Evolutionary conservation across 2,888 invertebrate species (phyloP).

Genomic region (Elaeidobius kamerunicus): DNA sequence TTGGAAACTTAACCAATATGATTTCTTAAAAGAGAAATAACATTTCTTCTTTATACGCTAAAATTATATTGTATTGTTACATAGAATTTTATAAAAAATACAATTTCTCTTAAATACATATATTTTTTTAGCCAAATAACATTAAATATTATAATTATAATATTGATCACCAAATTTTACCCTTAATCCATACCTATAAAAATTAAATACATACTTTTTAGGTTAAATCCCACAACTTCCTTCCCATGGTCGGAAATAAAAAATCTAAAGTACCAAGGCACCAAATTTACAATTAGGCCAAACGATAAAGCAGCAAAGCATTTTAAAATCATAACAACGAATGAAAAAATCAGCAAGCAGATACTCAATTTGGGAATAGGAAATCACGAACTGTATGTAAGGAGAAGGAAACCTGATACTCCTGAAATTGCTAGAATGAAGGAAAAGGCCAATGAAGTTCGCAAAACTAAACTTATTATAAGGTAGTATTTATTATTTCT

Average conservation of each 20-base stretch:
- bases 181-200: constrained; percentile 1
- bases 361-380: constrained; percentile 98
- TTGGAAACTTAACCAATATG: too few species aligned
- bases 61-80: background rate
- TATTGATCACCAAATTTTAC: too few species aligned
- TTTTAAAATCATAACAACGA: constrained; percentile 96
- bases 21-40: too few species aligned
- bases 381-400: constrained; percentile 98
- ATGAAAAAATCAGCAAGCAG: constrained; percentile 95
- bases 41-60: background rate
- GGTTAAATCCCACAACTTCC: constrained; percentile 94
- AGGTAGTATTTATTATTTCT: too few species aligned
- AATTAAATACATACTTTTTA: constrained; percentile 45
- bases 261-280: constrained; percentile 98
- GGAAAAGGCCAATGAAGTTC: constrained; percentile 94
- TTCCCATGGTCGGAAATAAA: constrained; percentile 99
- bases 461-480: constrained; percentile 65
- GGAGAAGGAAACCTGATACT: constrained; percentile 95
- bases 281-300: constrained; percentile 98
- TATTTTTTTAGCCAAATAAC: too few species aligned
- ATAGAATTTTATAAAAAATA: background rate
- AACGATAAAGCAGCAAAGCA: constrained; percentile 98
- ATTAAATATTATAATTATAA: too few species aligned
- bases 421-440: constrained; percentile 99
- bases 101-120: background rate